Evolutionary conservation across 1,140 invertebrate species (phyloP), one percentile per base, ranked within the genome.

Genomic region (Mercenaria mercenaria): DNA sequence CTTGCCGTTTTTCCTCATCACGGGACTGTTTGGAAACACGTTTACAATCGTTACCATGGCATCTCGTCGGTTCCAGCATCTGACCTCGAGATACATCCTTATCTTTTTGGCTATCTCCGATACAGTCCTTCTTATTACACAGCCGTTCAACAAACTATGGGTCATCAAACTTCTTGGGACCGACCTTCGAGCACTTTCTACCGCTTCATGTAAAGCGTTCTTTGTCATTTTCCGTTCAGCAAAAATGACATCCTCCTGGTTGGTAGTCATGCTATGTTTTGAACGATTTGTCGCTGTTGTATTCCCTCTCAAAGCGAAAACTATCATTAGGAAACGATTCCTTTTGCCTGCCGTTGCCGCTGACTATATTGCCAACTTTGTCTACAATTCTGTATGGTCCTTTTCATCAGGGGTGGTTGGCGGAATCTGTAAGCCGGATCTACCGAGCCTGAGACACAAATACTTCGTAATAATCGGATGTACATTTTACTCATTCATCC

Each of bases 191-290:
- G 92, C 93, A 1, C 32, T 92, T 15, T 91, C 91, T 15, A 32
- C 47, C 8, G 37, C 86, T 0, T 52, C 82, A 11, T 94, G 93
- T 56, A 92, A 93, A 50, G 37, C 90, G 3, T 94, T 93, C 67
- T 94, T 92, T 61, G 90, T 91, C 39, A 67, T 92, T 32, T 94
- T 87, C 43, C 83, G 91, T 20, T 91, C 92, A 3, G 82, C 91
- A 29, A 94, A 94, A 91, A 92, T 93, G 91, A 88, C 92, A 18
- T 94, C 94, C 20, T 93, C 94, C 0, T 94, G 94, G 92, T 89
- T 94, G 32, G 91, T 94, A 11, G 91, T 94, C 6, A 81, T 90
- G 26, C 69, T 94, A n/a, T 90, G 91, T 76, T 72, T 93, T 29
- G 93, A 94, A 72, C 79, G 93, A 56, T 93, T 93, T 61, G 29